A percentile compares a stretch with the other conserved stretches of the same genome.
Evolutionary conservation across 2,888 invertebrate species (phyloP).

Genomic region (Galerucella nymphaeae): DNA sequence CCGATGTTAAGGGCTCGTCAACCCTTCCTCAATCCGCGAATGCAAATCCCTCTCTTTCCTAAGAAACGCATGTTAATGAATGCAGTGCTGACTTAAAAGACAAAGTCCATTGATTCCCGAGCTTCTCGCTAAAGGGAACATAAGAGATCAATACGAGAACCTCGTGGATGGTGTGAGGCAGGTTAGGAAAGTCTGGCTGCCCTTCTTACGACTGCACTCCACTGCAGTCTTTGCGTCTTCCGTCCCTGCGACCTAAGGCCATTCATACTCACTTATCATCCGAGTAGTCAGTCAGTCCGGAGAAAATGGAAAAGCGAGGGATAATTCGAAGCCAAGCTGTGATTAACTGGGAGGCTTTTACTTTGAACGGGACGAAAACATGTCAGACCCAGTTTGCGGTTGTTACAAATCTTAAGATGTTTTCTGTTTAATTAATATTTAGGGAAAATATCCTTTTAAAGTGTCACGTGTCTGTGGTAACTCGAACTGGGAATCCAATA

Average conservation of each 20-base stretch:
- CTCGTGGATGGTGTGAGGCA: constrained; percentile 63
- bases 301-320: constrained; percentile 27
- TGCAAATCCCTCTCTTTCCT: constrained; percentile 24
- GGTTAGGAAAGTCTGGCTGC: constrained; percentile 62
- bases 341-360: constrained; percentile 30
- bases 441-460: constrained; percentile 1
- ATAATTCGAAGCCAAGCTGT: constrained; percentile 41
- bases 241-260: constrained; percentile 52
- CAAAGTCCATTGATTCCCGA: constrained; percentile 61
- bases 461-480: background rate
- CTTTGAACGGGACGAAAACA: constrained; percentile 33
- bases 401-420: constrained; percentile 24
- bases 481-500: too few species aligned
- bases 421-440: constrained; percentile 10
- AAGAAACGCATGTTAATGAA: constrained; percentile 49
- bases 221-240: constrained; percentile 62
- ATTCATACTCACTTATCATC: constrained; percentile 44
- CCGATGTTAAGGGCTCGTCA: constrained; percentile 18
- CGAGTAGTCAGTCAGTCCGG: constrained; percentile 38
- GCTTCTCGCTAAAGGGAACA: constrained; percentile 59
- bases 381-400: constrained; percentile 28
- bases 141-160: constrained; percentile 63
- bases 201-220: constrained; percentile 57
- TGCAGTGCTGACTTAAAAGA: constrained; percentile 58
- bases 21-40: constrained; percentile 28